Percentiles rank a stretch among this genome's conserved stretches.
Conservation (phyloP, 2,888 invertebrate species). For the Psococerastis gibbosa region DNA sequence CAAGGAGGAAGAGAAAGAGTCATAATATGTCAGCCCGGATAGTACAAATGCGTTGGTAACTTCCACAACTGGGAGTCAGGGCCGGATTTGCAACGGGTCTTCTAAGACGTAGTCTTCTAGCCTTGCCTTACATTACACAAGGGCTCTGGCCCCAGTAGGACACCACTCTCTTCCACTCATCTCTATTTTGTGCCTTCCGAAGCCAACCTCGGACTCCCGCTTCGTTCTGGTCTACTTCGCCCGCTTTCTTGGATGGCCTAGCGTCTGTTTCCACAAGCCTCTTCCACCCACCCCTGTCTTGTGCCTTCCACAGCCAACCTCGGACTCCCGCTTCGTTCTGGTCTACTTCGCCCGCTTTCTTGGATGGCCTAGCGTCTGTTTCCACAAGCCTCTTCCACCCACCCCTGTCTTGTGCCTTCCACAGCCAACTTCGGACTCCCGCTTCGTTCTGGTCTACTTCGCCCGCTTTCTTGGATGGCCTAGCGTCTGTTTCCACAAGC, state of each 20-base stretch:
- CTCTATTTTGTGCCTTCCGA: constrained; percentile 5
- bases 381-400: not conserved
- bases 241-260: not conserved
- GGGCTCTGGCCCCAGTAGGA: too few species aligned
- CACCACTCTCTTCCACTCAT: not conserved
- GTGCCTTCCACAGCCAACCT: not conserved
- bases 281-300: not conserved
- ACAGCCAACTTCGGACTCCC: not conserved
- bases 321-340: not conserved
- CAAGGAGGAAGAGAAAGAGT: not conserved
- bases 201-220: not conserved
- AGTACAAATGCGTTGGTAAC: constrained; percentile 1
- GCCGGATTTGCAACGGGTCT: too few species aligned
- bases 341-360: not conserved
- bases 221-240: constrained; percentile 1
- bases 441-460: not conserved
- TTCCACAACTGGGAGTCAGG: too few species aligned
- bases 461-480: not conserved
- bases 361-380: not conserved
- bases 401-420: not conserved
- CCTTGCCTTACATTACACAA: too few species aligned
- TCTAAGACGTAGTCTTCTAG: too few species aligned
- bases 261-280: not conserved
- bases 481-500: not conserved
- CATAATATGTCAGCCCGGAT: not conserved